These are phyloP conservation scores for Agrypnus murinus DNA, from an alignment of 2,888 invertebrate species.

Conservation along the genomic window DNA sequence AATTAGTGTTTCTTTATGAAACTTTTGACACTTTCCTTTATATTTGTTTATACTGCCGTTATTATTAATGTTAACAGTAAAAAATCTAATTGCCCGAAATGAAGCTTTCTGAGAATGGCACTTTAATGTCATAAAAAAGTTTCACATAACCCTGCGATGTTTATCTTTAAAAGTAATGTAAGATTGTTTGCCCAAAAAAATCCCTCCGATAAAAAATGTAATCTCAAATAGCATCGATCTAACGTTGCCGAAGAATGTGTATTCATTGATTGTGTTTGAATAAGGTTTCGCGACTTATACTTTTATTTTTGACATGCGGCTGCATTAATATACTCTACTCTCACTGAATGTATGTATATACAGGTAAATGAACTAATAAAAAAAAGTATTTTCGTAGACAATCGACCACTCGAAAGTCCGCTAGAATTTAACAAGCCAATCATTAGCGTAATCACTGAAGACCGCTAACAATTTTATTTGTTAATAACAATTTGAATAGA, in stretches of 20 bases:
- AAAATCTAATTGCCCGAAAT: slow-evolving; percentile 6
- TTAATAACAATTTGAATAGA: slow-evolving; percentile 16
- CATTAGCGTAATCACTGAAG: slow-evolving; percentile 21
- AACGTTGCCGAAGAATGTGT: slow-evolving; percentile 21
- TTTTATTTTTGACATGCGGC: slow-evolving; percentile 29
- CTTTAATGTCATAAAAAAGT: background rate
- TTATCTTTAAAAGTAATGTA: slow-evolving; percentile 2
- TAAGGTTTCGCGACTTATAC: slow-evolving; percentile 11
- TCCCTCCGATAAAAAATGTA: slow-evolving; percentile 11
- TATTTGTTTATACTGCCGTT: background rate
- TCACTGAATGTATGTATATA: slow-evolving; percentile 2
- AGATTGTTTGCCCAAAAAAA: slow-evolving; percentile 10
- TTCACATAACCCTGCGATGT: background rate
- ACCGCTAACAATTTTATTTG: background rate
- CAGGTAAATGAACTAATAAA: slow-evolving; percentile 20
- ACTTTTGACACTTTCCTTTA: background rate
- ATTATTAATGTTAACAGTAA: background rate
- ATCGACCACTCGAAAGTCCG: slow-evolving; percentile 4
- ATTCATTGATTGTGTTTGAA: slow-evolving; percentile 29
- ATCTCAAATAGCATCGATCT: slow-evolving; percentile 17
- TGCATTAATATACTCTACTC: slow-evolving; percentile 9
- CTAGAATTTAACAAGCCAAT: slow-evolving; percentile 25
- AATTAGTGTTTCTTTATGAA: no score
- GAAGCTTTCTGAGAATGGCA: slow-evolving; percentile 17
- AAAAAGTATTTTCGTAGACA: slow-evolving; percentile 19